Base-by-base conservation (phyloP, 37 sponge, comb jelly and placozoan species). In the Chondrilla cf. caribensis region DNA sequence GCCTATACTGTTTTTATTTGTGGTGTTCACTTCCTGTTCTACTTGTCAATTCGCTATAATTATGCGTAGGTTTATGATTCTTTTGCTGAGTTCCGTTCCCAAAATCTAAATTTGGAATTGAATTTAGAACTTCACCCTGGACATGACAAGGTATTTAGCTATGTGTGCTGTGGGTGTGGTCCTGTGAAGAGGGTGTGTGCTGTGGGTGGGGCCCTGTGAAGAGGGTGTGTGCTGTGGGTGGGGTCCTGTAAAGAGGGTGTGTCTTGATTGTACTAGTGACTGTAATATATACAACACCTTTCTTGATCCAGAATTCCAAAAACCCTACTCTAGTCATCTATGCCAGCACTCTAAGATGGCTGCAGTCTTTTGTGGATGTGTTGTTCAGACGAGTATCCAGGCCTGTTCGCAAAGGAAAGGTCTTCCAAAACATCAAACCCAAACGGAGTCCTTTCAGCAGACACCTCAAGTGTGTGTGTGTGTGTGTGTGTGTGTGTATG, bases 331-430 rank as follows among this genome's bases (percentile, higher is more conserved):
- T 87, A 0, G 58, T 88, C 54, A 81, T 94, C 54, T 97, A 89
- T 82, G 92, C 95, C 54, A 94, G 95, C 54, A 95, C 95, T 18
- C 84, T 97, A 29, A 83, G 97, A 0, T 95, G 92, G 85, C 76
- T 97, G 19, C 90, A 97, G 86, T 79, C 89, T 22, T 92, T 79
- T 22, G 59, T 85, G 87, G 40, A 25, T 44, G 59, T 81, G 3
- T 9, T 91, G 6, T 19, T 39, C 5, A 29, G 66, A 57, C 76
- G 85, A 78, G 86, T 91, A n/a, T 79, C 92, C 22, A 87, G 95
- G 38, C 97, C 97, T 9, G 92, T 89, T n/a, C 68, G 89, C 26
- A 87, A 83, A 83, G 97, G 97, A 25, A 78, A 3, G 25, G 77
- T 93, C 22, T 91, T 82, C 60, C 79, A 71, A 24, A 86, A 84